Evolutionary conservation across 2,797 vertebrate genomes (phyloP).

Genomic region (Gymnoscopelus microlampas): DNA sequence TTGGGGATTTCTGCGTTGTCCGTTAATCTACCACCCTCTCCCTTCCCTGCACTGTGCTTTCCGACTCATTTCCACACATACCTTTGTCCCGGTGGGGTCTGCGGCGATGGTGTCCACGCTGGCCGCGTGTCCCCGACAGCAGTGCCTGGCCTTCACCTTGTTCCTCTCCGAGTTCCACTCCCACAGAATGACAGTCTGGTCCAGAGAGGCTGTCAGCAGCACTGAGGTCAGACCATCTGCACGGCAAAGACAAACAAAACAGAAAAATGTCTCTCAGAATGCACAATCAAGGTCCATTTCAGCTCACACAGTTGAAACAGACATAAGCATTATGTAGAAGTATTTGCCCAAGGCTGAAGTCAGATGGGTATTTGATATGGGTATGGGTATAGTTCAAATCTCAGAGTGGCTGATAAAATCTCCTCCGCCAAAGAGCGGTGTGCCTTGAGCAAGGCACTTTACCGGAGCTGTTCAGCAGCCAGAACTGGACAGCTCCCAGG

Average conservation of each 20-base stretch:
- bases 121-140: constrained; percentile 92
- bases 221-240: constrained; percentile 83
- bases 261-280: background rate
- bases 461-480: no score
- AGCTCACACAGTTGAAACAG: background rate
- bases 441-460: no score
- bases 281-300: background rate
- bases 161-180: constrained; percentile 95
- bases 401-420: no score
- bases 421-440: no score
- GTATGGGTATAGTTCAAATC: no score
- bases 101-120: constrained; percentile 92
- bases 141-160: constrained; percentile 91
- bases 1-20: no score
- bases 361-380: no score
- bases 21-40: background rate
- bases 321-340: no score
- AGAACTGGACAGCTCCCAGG: no score
- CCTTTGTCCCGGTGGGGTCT: constrained; percentile 88
- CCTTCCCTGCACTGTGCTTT: background rate
- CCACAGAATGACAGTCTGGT: constrained; percentile 94
- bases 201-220: constrained; percentile 93
- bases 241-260: background rate
- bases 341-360: no score
- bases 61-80: constrained; percentile 54